Base-by-base conservation (phyloP, 2,888 invertebrate species). In the Blera fallax region DNA sequence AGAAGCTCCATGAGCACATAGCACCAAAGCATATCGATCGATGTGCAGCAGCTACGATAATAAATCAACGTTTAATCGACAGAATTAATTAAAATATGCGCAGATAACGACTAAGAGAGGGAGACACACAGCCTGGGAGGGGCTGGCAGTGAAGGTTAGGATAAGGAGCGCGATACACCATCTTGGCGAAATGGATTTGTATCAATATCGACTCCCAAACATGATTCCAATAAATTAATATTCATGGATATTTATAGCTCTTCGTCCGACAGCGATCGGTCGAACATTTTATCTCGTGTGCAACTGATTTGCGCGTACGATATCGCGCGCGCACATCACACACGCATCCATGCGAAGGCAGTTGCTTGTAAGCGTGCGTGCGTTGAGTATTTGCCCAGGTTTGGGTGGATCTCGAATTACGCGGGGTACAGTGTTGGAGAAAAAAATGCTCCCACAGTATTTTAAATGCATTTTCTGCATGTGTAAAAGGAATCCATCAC, bases 171-270 rank as follows among this genome's bases (percentile, higher is more conserved):
- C 29, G 32, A 48, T 50, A 65, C 58, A 48, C 32, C 56, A 67
- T 45, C 64, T 72, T 65, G 34, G 65, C 73, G 89, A 90, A 91
- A 91, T 90, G 90, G 91, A 91, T 91, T 91, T 91, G 91, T 91
- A 91, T 91, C 91, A 91, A 91, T 91, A 91, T 91, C 91, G 90
- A 90, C 91, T 90, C 52, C 89, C 89, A 89, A 91, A 91, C 91
- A 91, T 91, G 91, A 91, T 90, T 91, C 90, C 91, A 91, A 91
- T 91, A 91, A 91, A 91, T 91, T 91, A 90, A 91, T 91, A 91
- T 91, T 89, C 90, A 62, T 69, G 78, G 72, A 74, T 83, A 79
- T 79, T 79, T 79, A 79, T 79, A 79, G 72, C 45, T 11, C 45
- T 34, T 29, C 14, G 21, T 45, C 29, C 56, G 78, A 78, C 60